phyloP scores from a whole-genome alignment of 2,797 vertebrate species.

The Aviceda leuphotes region DNA sequence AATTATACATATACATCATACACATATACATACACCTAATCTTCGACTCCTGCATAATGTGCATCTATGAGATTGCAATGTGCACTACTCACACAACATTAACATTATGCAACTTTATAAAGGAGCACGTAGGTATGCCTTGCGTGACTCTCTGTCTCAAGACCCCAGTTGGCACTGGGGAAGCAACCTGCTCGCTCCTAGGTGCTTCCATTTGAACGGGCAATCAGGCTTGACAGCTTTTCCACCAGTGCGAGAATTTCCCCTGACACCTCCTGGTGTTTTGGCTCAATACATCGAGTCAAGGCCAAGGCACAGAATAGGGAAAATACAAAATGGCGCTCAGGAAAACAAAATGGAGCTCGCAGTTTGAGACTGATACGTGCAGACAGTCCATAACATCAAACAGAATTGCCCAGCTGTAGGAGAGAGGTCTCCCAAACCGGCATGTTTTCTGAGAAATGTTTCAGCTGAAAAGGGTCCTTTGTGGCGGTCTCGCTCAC shows the following conservation, averaged over 20 bases:
- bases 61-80: accelerated
- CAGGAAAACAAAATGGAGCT: conserved; percentile 52
- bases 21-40: no score
- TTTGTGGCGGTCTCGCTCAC: background rate
- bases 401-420: conserved; percentile 43
- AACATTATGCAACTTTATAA: accelerated
- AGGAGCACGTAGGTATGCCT: background rate
- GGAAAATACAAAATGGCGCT: conserved; percentile 43
- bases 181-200: background rate
- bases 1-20: background rate
- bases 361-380: conserved; percentile 25
- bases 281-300: conserved; percentile 30
- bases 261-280: conserved; percentile 63
- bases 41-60: background rate
- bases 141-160: accelerated
- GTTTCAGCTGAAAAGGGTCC: background rate
- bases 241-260: conserved; percentile 3
- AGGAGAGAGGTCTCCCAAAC: conserved; percentile 22
- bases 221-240: conserved; percentile 48
- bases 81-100: accelerated
- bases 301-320: conserved; percentile 33
- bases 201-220: conserved; percentile 22
- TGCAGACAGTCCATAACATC: conserved; percentile 66
- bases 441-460: background rate
- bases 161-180: background rate